Conservation (phyloP, 1,140 invertebrate genomes). For the Zaprionus capensis region DNA sequence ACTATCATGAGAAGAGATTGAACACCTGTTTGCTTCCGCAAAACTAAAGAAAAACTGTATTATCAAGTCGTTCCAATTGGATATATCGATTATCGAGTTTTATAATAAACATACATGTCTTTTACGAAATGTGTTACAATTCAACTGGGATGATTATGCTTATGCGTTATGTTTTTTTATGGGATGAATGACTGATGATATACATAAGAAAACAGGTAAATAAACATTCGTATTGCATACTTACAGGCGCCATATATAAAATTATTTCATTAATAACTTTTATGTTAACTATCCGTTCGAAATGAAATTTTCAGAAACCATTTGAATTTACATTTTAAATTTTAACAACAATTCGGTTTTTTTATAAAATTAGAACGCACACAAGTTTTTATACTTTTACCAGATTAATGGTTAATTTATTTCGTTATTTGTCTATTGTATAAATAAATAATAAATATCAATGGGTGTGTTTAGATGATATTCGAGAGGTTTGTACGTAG, state of each 20-base stretch:
- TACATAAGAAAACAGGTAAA: no score
- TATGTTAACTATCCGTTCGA: no score
- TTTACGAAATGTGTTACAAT: conserved; percentile 11
- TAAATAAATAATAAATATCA: conserved; percentile 34
- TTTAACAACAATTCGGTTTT: no score
- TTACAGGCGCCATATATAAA: no score
- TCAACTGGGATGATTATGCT: neutral
- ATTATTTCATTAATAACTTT: no score
- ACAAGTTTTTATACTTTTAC: conserved; percentile 25
- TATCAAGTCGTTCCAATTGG: conserved; percentile 9
- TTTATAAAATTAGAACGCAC: neutral
- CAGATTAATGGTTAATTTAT: conserved; percentile 27
- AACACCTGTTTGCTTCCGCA: conserved; percentile 3
- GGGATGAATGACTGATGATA: no score
- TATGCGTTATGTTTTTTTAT: no score
- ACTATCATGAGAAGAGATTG: conserved; percentile 1
- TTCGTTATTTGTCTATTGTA: conserved; percentile 27
- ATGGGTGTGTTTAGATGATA: neutral
- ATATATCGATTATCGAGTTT: conserved; percentile 29
- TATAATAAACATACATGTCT: conserved; percentile 37
- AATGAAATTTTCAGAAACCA: no score
- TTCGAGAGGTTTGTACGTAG: conserved; percentile 46
- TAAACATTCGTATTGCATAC: no score
- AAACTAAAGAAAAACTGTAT: conserved; percentile 7
- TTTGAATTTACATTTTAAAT: no score